Percentiles rank a stretch among this genome's conserved stretches.
Conservation (phyloP, 2,797 vertebrate species). For the Valencia hispanica region DNA sequence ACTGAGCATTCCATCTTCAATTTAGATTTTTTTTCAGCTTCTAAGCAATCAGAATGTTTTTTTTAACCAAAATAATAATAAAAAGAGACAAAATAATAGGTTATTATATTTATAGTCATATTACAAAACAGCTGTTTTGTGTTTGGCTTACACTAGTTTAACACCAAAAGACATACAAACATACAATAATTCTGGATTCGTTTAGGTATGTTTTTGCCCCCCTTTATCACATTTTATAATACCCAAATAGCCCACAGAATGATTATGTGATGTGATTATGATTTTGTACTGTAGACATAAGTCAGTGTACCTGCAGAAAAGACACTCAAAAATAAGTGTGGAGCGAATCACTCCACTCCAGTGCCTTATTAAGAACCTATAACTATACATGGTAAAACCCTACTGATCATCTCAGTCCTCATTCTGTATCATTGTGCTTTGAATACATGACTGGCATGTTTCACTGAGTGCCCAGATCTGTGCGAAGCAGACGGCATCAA, state of each 20-base stretch:
- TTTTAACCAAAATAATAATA: neutral
- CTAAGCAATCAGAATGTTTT: no score
- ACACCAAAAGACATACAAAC: neutral
- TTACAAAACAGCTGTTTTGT: neutral
- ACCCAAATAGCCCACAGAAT: neutral
- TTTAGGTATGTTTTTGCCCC: neutral
- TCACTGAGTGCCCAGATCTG: constrained; percentile 46
- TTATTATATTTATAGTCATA: neutral
- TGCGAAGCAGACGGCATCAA: constrained; percentile 29
- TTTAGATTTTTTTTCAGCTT: neutral
- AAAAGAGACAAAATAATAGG: neutral
- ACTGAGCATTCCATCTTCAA: no score
- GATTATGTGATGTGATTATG: no score
- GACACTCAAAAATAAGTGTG: no score
- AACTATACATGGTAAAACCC: constrained; percentile 33
- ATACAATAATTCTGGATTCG: neutral
- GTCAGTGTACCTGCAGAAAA: no score
- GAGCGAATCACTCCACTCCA: neutral
- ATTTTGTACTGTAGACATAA: neutral
- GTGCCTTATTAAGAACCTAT: neutral
- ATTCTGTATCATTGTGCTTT: constrained; percentile 25
- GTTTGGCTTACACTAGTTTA: neutral
- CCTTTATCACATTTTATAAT: neutral
- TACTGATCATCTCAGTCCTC: neutral
- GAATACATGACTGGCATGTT: constrained; percentile 36